These are phyloP conservation scores for Pelobates cultripes DNA, from an alignment of 2,797 vertebrate genomes.

Conservation along the genomic window DNA sequence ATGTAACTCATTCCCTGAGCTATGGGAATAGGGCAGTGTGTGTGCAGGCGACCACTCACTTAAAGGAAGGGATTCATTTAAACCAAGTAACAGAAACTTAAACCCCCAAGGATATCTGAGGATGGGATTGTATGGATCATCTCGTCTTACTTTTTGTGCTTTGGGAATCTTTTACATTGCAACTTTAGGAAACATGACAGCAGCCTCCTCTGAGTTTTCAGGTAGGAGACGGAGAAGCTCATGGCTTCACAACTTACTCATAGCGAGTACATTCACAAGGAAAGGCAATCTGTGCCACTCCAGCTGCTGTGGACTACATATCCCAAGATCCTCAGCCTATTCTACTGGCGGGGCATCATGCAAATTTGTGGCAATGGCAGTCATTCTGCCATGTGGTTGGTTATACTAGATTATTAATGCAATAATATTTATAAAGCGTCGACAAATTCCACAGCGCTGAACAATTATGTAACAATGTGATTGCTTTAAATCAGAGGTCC, in stretches of 20 bases:
- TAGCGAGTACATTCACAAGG: neutral
- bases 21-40: conserved; percentile 67
- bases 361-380: too few species aligned
- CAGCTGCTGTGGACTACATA: neutral
- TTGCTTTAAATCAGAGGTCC: too few species aligned
- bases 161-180: conserved; percentile 77
- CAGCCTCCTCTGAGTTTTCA: conserved; percentile 81
- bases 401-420: too few species aligned
- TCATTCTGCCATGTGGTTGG: too few species aligned
- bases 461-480: too few species aligned
- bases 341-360: too few species aligned
- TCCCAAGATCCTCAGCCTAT: neutral
- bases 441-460: too few species aligned
- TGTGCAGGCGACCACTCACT: conserved; percentile 49
- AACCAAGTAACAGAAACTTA: conserved; percentile 40
- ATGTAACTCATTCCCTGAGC: conserved; percentile 58
- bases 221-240: conserved; percentile 68
- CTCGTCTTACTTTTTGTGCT: conserved; percentile 73
- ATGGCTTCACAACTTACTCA: neutral
- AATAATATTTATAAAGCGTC: too few species aligned
- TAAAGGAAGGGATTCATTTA: conserved; percentile 57
- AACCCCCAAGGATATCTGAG: conserved; percentile 64
- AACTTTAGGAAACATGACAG: conserved; percentile 73
- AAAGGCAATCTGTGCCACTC: neutral
- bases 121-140: conserved; percentile 81